Evolutionary conservation across 2,888 invertebrate genomes (phyloP), one percentile per base, ranked within the genome.

Genomic region (Biston stratarius): DNA sequence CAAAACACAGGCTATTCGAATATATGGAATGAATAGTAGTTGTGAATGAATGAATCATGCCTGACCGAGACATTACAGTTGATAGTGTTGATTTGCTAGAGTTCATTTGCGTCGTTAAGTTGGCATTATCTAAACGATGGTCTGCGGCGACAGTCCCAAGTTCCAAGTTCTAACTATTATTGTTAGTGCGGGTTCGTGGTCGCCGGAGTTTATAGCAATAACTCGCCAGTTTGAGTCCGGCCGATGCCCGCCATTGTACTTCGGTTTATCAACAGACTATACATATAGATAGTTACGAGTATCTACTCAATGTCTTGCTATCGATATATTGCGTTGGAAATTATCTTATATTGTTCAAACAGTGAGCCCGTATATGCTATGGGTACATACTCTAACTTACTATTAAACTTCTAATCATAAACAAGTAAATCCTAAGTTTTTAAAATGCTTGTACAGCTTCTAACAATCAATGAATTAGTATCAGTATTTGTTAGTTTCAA

Each of bases 241-340:
- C 73, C 77, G 71, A 74, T 75, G 76, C 74, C 67, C 74, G 74
- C 65, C 64, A 84, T 84, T 82, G 79, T 83, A 76, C 76, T 77
- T 81, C 71, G 70, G 80, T 83, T 84, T 82, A 81, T 82, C 79
- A 83, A 84, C 82, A 82, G 78, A 74, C 73, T 68, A 64, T 64
- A 62, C 15, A 36, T 44, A n/a, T 45, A 33, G 24, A 38, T 64
- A 52, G 55, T 15, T 24, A 24, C 24, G 24, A 24, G 24, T 53
- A 42, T 55, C 42, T 33, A 55, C 33, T 33, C 24, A n/a, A 33
- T 55, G 24, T 55, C 24, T 42, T 44, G 42, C 10, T 44, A 42
- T 44, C 24, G 42, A 44, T 42, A 40, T 53, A 40, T 15, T 52
- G 52, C 52, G 55, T 12, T 42, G 24, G n/a, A 24, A 15, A 42